Percentiles rank a stretch among this genome's conserved stretches.
Evolutionary conservation across 2,113 vertebrate genomes (phyloP).

Genomic region (Meleagris gallopavo): DNA sequence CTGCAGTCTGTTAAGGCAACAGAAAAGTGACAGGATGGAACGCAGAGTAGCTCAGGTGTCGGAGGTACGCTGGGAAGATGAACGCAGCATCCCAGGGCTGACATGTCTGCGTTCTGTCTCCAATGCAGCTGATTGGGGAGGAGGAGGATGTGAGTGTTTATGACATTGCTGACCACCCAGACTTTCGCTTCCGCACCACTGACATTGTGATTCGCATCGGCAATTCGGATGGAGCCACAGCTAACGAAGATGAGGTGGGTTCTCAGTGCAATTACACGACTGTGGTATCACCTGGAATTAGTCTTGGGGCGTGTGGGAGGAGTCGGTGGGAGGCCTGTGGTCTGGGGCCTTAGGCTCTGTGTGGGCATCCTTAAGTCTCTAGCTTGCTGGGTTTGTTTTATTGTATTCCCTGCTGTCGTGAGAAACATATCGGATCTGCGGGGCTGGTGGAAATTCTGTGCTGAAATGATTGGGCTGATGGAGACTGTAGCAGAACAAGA

Average conservation of each 20-base stretch:
- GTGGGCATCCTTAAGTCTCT: neutral
- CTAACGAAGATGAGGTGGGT: constrained; percentile 77
- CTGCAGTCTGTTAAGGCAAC: neutral
- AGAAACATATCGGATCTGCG: neutral
- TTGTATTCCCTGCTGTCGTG: neutral
- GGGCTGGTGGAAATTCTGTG: neutral
- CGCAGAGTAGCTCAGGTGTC: neutral
- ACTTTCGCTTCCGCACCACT: constrained; percentile 95
- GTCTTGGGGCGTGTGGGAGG: neutral
- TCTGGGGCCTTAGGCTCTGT: no score
- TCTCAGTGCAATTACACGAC: neutral
- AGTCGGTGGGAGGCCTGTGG: neutral
- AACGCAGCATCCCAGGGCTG: neutral
- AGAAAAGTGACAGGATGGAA: neutral
- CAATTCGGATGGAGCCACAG: constrained; percentile 81
- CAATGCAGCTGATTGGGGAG: constrained; percentile 84
- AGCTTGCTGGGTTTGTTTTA: neutral
- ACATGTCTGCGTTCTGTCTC: accelerated
- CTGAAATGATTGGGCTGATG: neutral
- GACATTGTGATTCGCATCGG: constrained; percentile 98
- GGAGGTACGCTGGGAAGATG: neutral
- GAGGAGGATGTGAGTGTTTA: constrained; percentile 98
- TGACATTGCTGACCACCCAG: constrained; percentile 95
- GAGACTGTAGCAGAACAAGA: neutral
- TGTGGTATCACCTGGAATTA: accelerated